Conservation (phyloP, 1,140 invertebrate species). For the Orchesella cincta region DNA sequence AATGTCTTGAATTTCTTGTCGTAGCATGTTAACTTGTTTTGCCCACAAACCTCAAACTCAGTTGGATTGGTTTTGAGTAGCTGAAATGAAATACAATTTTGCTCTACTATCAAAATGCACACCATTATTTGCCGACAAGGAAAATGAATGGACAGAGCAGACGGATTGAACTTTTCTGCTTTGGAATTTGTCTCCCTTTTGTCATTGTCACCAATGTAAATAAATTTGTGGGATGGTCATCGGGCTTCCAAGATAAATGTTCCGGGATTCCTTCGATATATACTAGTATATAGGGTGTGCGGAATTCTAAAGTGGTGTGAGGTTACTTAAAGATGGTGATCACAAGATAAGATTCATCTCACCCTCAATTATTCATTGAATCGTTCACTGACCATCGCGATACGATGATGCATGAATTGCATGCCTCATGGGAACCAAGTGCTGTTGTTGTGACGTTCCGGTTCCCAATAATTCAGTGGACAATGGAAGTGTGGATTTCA, state of each 20-base stretch:
- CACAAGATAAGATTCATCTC: background rate
- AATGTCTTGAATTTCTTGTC: background rate
- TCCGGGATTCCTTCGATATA: background rate
- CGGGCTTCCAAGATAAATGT: background rate
- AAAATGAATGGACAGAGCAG: background rate
- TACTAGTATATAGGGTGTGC: no score
- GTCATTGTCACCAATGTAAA: background rate
- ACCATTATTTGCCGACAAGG: background rate
- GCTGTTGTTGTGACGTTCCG: background rate
- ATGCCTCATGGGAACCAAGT: background rate
- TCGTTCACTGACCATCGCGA: background rate
- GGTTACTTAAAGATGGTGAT: background rate
- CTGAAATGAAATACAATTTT: no score
- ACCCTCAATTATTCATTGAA: background rate
- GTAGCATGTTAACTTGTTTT: no score
- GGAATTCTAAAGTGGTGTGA: no score
- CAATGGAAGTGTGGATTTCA: no score
- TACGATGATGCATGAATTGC: background rate
- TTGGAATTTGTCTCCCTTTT: background rate
- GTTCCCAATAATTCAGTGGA: no score
- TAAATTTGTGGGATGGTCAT: background rate
- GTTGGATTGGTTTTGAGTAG: no score
- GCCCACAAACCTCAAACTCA: no score
- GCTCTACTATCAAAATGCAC: no score
- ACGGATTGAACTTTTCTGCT: background rate